Evolutionary conservation across 2,113 vertebrate species (phyloP).

Genomic region (Mesocricetus auratus): DNA sequence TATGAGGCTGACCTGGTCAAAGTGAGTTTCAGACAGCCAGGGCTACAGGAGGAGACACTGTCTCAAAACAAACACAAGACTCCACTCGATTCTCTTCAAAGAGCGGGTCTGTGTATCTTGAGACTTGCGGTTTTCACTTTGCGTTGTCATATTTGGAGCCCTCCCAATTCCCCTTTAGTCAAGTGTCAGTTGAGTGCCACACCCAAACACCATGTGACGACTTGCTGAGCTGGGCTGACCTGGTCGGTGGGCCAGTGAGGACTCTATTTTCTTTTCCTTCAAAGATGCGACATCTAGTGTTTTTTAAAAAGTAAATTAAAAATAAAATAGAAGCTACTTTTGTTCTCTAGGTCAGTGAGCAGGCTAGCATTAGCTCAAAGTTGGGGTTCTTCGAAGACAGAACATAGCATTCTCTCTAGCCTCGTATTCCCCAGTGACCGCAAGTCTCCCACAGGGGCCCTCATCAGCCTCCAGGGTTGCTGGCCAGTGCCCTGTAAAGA

Average conservation of each 20-base stretch:
- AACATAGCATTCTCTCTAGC: background rate
- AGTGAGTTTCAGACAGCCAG: background rate
- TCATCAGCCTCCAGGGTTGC: background rate
- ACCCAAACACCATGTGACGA: background rate
- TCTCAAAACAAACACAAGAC: background rate
- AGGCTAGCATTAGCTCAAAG: background rate
- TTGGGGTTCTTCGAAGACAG: background rate
- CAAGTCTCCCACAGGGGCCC: background rate
- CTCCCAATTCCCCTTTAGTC: accelerated
- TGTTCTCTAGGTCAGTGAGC: background rate
- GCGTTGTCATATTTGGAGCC: background rate
- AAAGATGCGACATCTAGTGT: background rate
- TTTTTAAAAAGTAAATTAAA: background rate
- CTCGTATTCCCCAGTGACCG: background rate
- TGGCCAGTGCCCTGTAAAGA: background rate
- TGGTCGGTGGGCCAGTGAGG: background rate
- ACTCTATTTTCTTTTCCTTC: background rate
- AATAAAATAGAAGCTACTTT: background rate
- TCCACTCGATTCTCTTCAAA: background rate
- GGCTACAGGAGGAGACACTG: background rate
- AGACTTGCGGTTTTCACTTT: background rate
- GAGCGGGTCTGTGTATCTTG: background rate
- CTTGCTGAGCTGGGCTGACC: no score
- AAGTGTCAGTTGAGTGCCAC: background rate
- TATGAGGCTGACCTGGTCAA: background rate